Conservation (phyloP, 2,113 vertebrate species). For the Lagopus leucura region DNA sequence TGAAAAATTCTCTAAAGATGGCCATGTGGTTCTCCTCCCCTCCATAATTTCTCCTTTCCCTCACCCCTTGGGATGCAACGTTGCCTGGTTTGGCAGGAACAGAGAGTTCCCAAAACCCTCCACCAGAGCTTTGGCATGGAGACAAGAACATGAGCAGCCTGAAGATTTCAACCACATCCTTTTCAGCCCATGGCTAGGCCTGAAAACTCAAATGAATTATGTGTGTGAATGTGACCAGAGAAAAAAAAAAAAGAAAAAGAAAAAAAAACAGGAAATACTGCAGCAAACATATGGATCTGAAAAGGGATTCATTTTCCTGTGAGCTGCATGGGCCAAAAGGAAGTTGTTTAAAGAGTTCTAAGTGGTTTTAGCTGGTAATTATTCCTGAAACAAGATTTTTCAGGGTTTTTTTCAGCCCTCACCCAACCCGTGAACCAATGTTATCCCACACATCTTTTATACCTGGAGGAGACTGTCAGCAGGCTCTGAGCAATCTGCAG, state of each 20-base stretch:
- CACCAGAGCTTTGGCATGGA: conserved; percentile 60
- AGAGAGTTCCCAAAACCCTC: conserved; percentile 62
- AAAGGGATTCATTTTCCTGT: conserved; percentile 24
- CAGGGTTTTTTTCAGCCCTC: neutral
- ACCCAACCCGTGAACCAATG: neutral
- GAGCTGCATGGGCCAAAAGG: neutral
- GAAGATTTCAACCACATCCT: conserved; percentile 69
- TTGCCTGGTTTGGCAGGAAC: conserved; percentile 59
- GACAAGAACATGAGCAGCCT: conserved; percentile 59
- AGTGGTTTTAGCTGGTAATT: neutral
- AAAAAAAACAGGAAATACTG: conserved; percentile 52
- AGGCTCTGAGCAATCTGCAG: neutral
- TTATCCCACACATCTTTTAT: neutral
- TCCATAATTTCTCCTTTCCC: conserved; percentile 29
- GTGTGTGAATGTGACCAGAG: conserved; percentile 43
- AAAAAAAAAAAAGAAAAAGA: no score
- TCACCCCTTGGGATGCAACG: conserved; percentile 27
- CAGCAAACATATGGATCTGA: conserved; percentile 37
- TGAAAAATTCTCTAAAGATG: neutral
- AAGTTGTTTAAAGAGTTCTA: neutral
- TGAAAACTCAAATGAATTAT: neutral
- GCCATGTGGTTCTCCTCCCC: neutral
- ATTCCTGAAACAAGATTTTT: neutral
- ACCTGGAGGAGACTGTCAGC: neutral
- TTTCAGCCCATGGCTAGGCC: conserved; percentile 11